These are phyloP conservation scores for Nephotettix cincticeps DNA, from an alignment of 1,140 invertebrate species.

Conservation along the genomic window DNA sequence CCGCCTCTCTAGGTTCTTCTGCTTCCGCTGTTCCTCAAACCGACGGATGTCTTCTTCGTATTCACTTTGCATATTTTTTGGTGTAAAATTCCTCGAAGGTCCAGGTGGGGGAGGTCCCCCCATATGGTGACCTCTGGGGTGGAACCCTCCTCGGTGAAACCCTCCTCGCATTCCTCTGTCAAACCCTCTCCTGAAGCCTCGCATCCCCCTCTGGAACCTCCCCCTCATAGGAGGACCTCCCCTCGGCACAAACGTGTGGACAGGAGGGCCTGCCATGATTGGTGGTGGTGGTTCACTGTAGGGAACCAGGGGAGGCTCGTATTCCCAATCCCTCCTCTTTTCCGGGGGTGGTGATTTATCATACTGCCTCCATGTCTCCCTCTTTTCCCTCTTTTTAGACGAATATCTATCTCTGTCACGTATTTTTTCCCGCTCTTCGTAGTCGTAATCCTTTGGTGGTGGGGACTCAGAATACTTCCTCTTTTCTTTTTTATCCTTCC, in stretches of 20 bases:
- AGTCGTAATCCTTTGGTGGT: background rate
- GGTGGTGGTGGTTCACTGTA: background rate
- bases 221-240: constrained; percentile 7
- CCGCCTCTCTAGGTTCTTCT: constrained; percentile 15
- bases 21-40: constrained; percentile 34
- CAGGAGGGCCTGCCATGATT: background rate
- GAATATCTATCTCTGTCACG: background rate
- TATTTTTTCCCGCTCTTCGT: background rate
- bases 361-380: constrained; percentile 12
- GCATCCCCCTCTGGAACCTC: constrained; percentile 2
- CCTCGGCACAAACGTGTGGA: background rate
- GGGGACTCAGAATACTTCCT: constrained; percentile 17
- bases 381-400: constrained; percentile 10
- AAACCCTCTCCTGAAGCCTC: background rate
- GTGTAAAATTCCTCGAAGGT: constrained; percentile 11
- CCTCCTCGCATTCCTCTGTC: background rate
- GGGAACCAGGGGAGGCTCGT: constrained; percentile 22
- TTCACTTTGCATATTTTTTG: constrained; percentile 29
- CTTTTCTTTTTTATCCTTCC: constrained; percentile 23
- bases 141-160: constrained; percentile 6
- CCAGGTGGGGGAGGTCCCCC: background rate
- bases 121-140: constrained; percentile 7
- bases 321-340: constrained; percentile 18
- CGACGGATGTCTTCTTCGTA: constrained; percentile 39
- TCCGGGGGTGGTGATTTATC: background rate